phyloP scores from a whole-genome alignment of 2,113 vertebrate genomes.

The Pelecanoides urinatrix region DNA sequence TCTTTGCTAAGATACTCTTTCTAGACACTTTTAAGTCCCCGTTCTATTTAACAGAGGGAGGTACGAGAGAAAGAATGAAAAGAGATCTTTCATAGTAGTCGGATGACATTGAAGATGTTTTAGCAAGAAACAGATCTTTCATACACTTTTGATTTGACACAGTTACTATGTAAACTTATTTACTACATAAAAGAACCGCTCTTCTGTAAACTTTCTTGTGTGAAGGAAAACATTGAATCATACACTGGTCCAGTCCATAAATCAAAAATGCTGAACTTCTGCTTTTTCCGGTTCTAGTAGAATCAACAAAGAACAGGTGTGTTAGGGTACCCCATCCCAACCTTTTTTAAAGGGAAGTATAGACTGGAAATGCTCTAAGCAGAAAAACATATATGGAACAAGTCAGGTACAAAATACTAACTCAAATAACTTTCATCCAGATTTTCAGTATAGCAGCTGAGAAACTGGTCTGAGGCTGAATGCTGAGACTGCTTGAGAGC shows the following conservation, averaged over 20 bases:
- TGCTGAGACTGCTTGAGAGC: background rate
- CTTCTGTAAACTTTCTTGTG: background rate
- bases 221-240: background rate
- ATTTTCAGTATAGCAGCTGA: background rate
- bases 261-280: background rate
- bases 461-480: background rate
- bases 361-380: background rate
- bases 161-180: background rate
- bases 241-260: background rate
- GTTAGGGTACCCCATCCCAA: background rate
- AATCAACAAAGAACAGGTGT: background rate
- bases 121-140: background rate
- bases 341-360: background rate
- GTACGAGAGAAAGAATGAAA: background rate
- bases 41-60: background rate
- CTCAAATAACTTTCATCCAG: background rate
- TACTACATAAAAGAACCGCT: background rate
- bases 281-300: background rate
- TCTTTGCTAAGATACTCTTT: background rate
- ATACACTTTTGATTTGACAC: background rate
- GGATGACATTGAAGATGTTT: background rate
- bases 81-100: background rate
- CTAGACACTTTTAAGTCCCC: constrained; percentile 9
- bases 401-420: background rate
- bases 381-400: background rate